phyloP scores from a whole-genome alignment of 1,140 invertebrate species.

The Epicauta chinensis region DNA sequence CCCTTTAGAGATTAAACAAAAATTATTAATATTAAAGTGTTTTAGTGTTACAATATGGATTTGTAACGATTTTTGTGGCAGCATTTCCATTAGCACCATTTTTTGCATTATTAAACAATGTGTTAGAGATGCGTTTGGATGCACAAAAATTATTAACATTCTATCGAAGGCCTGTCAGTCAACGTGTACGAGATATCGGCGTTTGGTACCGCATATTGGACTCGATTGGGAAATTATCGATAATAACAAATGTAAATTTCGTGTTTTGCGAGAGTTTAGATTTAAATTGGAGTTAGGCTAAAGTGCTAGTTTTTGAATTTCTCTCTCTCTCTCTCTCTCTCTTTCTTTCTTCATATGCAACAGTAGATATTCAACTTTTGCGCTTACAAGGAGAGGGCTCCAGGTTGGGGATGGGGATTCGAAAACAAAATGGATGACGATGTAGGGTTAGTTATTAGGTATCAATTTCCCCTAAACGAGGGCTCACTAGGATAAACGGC shows the following conservation, averaged over 20 bases:
- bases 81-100: conserved; percentile 85
- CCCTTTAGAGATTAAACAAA: too few relatives aligned
- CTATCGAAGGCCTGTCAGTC: conserved; percentile 77
- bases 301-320: too few relatives aligned
- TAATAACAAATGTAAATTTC: conserved; percentile 83
- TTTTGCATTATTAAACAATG: conserved; percentile 82
- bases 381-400: too few relatives aligned
- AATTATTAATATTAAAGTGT: conserved; percentile 20
- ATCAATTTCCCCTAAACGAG: too few relatives aligned
- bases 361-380: too few relatives aligned
- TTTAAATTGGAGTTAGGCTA: conserved; percentile 8
- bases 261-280: conserved; percentile 5
- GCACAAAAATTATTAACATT: conserved; percentile 80
- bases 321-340: too few relatives aligned
- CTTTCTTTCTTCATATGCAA: too few relatives aligned
- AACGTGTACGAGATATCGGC: conserved; percentile 79
- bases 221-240: conserved; percentile 81
- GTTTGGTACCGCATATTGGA: conserved; percentile 91
- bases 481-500: too few relatives aligned
- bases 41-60: conserved; percentile 82
- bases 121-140: conserved; percentile 84
- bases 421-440: too few relatives aligned
- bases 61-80: conserved; percentile 85
- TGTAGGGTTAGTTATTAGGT: too few relatives aligned
- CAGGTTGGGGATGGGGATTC: too few relatives aligned